These are phyloP conservation scores for Desmophyllum pertusum DNA, from an alignment of 92 coral and sea anemone genomes.

Conservation along the genomic window DNA sequence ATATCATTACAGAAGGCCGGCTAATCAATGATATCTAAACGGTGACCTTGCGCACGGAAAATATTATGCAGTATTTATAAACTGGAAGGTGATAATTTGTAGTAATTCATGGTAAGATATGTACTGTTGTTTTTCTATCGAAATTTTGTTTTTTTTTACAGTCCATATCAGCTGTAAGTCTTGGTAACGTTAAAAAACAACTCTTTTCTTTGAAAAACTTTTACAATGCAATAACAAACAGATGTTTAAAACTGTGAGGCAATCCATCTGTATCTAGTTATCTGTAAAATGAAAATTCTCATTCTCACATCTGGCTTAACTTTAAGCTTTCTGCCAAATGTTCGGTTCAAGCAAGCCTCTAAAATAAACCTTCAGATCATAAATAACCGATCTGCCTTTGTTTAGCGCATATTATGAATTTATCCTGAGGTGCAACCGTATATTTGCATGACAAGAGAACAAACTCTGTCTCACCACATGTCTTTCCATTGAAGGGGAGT, in stretches of 20 bases:
- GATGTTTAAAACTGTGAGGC: neutral
- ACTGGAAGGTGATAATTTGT: neutral
- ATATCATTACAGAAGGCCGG: neutral
- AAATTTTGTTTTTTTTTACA: neutral
- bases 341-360: neutral
- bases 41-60: neutral
- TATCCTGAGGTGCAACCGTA: neutral
- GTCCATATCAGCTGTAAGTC: neutral
- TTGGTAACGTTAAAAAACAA: neutral
- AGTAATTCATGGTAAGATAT: neutral
- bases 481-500: neutral
- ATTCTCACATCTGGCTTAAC: neutral
- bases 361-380: neutral
- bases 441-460: neutral
- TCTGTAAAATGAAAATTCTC: neutral
- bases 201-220: neutral
- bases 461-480: neutral
- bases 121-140: neutral
- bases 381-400: neutral
- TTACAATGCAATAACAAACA: neutral
- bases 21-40: neutral
- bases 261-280: neutral
- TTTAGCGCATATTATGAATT: neutral
- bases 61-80: neutral
- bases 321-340: conserved; percentile 2